Evolutionary conservation across 2,888 invertebrate species (phyloP).

Genomic region (Sphinx pinastri): DNA sequence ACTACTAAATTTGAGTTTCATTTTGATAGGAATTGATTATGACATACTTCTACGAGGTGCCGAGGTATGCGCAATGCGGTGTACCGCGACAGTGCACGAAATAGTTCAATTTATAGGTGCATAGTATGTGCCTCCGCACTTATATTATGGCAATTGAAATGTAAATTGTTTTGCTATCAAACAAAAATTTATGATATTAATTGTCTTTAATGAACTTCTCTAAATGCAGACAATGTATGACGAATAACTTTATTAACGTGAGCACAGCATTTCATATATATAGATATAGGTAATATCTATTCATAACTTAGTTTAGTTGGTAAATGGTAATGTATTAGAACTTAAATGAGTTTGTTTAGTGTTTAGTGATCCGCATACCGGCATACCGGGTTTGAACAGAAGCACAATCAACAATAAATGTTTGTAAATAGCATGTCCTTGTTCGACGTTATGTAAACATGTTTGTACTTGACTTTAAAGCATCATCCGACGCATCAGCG

Average conservation of each 20-base stretch:
- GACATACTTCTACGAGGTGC: neutral
- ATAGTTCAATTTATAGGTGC: neutral
- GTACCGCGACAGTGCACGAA: neutral
- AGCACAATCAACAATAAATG: constrained; percentile 1
- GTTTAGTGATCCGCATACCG: neutral
- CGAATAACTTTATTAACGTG: no score
- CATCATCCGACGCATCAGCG: constrained; percentile 40
- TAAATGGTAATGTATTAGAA: neutral
- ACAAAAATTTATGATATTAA: no score
- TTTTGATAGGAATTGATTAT: neutral
- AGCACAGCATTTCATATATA: no score
- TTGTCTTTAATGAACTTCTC: no score
- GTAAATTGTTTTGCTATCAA: no score
- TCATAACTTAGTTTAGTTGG: neutral
- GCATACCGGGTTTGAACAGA: neutral
- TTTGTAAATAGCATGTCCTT: constrained; percentile 19
- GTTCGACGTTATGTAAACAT: constrained; percentile 5
- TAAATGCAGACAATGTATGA: no score
- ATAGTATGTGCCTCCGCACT: no score
- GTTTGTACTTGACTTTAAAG: constrained; percentile 33
- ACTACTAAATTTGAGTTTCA: neutral
- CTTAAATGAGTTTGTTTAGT: neutral
- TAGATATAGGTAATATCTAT: no score
- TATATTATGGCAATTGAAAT: no score
- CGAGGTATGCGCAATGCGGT: constrained; percentile 6